These are phyloP conservation scores for Pherbina coryleti DNA, from an alignment of 2,888 invertebrate genomes.

Conservation along the genomic window DNA sequence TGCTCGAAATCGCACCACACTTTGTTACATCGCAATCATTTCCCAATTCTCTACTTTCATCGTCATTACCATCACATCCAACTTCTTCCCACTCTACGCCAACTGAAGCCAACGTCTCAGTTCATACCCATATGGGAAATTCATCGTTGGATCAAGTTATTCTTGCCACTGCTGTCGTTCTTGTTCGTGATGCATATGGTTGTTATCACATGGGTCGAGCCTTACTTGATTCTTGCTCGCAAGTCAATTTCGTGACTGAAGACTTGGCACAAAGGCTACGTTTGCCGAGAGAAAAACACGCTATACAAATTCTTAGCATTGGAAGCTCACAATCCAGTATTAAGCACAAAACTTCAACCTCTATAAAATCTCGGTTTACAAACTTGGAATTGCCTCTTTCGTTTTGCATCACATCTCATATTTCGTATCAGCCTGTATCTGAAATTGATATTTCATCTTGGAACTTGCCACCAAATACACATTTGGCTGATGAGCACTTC, in stretches of 20 bases:
- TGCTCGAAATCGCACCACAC: no score
- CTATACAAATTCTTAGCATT: not conserved
- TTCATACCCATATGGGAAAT: not conserved
- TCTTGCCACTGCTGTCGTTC: not conserved
- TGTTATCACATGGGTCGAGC: not conserved
- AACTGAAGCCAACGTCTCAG: not conserved
- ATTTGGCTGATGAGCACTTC: no score
- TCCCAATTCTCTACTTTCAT: slow-evolving; percentile 4
- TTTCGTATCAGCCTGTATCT: no score
- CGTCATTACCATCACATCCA: slow-evolving; percentile 26
- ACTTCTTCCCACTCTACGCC: slow-evolving; percentile 25
- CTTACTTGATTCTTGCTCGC: no score
- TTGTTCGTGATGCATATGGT: not conserved
- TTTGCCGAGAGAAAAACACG: not conserved
- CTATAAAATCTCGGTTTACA: no score
- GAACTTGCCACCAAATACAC: no score
- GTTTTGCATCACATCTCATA: no score
- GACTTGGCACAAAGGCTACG: not conserved
- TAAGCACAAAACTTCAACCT: no score
- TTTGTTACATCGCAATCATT: slow-evolving; percentile 7
- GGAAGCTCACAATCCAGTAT: not conserved
- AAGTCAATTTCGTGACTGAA: not conserved
- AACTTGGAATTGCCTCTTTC: no score
- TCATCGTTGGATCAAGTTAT: no score
- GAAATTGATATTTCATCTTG: no score